These are phyloP conservation scores for Pteropus rufus DNA, from an alignment of 2,797 vertebrate species.

Conservation along the genomic window DNA sequence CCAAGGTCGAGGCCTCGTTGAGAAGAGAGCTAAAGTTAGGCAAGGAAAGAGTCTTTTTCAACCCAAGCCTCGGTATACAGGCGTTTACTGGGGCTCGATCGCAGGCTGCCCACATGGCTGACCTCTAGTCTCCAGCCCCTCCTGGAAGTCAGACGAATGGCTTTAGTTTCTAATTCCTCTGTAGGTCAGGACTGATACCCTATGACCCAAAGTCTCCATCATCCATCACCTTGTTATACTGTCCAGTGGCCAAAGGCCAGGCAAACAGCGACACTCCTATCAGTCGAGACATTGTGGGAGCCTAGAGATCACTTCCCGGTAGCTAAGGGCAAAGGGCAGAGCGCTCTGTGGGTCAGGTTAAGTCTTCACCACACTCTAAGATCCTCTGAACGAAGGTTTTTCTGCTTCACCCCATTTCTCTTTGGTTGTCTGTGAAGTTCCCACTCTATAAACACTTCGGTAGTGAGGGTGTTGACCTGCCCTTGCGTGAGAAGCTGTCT, in stretches of 20 bases:
- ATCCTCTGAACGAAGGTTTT: not conserved
- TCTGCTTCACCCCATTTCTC: not conserved
- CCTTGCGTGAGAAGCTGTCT: not conserved
- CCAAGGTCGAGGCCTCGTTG: not conserved
- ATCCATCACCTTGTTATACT: not conserved
- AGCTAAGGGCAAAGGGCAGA: not conserved
- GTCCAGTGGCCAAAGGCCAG: not conserved
- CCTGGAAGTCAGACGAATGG: not conserved
- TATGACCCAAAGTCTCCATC: no score
- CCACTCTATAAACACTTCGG: not conserved
- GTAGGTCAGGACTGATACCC: no score
- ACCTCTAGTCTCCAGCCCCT: not conserved
- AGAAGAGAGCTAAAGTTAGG: not conserved
- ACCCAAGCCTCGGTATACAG: rapidly evolving
- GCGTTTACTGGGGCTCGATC: not conserved
- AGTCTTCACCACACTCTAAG: rapidly evolving
- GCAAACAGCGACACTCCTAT: not conserved
- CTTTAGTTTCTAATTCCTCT: not conserved
- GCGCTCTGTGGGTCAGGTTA: not conserved
- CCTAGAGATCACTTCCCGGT: not conserved
- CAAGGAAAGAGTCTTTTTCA: not conserved
- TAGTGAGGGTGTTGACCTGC: no score
- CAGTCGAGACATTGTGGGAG: no score
- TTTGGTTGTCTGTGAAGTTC: not conserved
- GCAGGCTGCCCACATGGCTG: not conserved